Evolutionary conservation across 2,888 invertebrate genomes (phyloP).

Genomic region (Scrobipalpa atriplicella): DNA sequence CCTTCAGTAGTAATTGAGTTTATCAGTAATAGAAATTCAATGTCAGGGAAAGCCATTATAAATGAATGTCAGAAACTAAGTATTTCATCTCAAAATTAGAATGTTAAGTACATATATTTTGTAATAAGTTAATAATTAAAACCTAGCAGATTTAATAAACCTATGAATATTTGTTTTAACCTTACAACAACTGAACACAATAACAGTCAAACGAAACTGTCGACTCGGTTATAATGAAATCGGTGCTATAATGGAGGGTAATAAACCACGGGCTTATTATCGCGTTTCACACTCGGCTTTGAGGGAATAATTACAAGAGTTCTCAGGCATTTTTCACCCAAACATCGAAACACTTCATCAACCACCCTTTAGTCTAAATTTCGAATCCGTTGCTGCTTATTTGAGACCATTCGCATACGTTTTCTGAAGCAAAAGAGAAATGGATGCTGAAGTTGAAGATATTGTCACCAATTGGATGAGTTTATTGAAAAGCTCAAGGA

Average conservation of each 20-base stretch:
- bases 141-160: neutral
- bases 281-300: constrained; percentile 68
- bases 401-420: neutral
- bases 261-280: constrained; percentile 59
- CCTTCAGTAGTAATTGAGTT: too few species aligned
- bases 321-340: constrained; percentile 55
- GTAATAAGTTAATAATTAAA: too few species aligned
- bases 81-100: too few species aligned
- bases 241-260: constrained; percentile 49
- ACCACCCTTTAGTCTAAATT: neutral
- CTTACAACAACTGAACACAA: neutral
- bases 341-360: neutral
- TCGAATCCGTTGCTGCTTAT: neutral
- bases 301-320: constrained; percentile 67
- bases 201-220: constrained; percentile 30
- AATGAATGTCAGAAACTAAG: too few species aligned
- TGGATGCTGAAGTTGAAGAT: neutral
- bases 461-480: neutral
- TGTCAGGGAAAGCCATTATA: too few species aligned
- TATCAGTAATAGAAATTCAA: too few species aligned
- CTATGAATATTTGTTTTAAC: neutral
- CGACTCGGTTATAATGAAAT: constrained; percentile 63
- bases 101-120: too few species aligned
- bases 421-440: neutral
- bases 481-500: constrained; percentile 28